Evolutionary conservation across 2,888 invertebrate species (phyloP).

Genomic region (Mythimna lalbum): DNA sequence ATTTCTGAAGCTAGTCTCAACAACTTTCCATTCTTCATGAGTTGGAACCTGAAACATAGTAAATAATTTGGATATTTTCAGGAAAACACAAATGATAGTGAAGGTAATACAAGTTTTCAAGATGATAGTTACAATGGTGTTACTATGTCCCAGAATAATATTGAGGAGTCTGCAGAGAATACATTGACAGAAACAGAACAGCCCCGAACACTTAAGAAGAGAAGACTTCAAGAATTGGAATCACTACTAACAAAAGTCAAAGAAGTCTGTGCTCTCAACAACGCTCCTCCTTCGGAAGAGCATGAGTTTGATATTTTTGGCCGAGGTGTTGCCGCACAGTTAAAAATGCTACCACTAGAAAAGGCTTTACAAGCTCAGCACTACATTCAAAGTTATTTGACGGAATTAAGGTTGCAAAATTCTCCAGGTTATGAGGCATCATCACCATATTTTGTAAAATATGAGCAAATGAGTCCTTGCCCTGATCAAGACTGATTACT

Average conservation of each 20-base stretch:
- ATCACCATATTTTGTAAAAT: slow-evolving; percentile 22
- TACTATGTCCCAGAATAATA: slow-evolving; percentile 1
- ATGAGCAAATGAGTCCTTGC: slow-evolving; percentile 32
- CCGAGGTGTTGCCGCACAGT: slow-evolving; percentile 48
- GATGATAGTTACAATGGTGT: slow-evolving; percentile 20
- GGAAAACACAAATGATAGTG: slow-evolving; percentile 24
- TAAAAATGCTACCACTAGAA: slow-evolving; percentile 42
- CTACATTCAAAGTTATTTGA: slow-evolving; percentile 55
- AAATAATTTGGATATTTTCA: slow-evolving; percentile 3
- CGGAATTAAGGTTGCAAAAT: slow-evolving; percentile 42
- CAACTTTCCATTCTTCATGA: slow-evolving; percentile 14
- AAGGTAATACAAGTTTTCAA: slow-evolving; percentile 15
- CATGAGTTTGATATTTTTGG: slow-evolving; percentile 57
- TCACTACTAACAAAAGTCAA: slow-evolving; percentile 38
- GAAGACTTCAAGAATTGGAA: slow-evolving; percentile 31
- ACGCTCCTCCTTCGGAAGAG: slow-evolving; percentile 23
- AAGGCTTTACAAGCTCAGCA: slow-evolving; percentile 51
- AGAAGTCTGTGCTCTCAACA: slow-evolving; percentile 21
- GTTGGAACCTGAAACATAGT: slow-evolving; percentile 23
- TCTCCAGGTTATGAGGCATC: slow-evolving; percentile 11
- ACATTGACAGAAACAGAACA: slow-evolving; percentile 8
- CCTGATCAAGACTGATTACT: slow-evolving; percentile 2
- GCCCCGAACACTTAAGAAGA: slow-evolving; percentile 23
- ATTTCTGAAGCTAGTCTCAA: slow-evolving; percentile 14
- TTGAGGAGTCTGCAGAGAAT: slow-evolving; percentile 19